Conservation (phyloP, 2,888 invertebrate species). For the Syritta pipiens region DNA sequence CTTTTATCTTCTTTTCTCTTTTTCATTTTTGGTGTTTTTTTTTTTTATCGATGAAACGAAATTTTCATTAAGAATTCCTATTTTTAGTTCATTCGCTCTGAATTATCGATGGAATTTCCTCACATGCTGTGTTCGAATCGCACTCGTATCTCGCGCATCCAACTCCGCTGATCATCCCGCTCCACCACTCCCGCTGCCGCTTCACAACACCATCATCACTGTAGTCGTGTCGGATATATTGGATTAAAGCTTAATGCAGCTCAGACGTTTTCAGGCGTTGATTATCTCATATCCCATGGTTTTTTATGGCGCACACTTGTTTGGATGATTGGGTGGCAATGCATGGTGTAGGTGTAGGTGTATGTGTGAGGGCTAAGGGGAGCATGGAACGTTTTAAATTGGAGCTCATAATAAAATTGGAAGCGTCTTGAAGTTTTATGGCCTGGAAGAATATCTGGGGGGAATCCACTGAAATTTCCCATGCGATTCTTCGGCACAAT, state of each 20-base stretch:
- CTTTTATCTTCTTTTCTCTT: slow-evolving; percentile 10
- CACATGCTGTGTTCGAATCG: slow-evolving; percentile 25
- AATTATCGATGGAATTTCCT: slow-evolving; percentile 56
- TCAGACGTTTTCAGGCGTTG: slow-evolving; percentile 52
- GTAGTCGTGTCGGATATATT: slow-evolving; percentile 21
- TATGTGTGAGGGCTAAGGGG: neutral
- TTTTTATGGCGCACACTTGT: slow-evolving; percentile 60
- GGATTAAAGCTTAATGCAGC: slow-evolving; percentile 60
- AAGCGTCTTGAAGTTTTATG: slow-evolving; percentile 55
- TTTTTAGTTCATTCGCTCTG: slow-evolving; percentile 48
- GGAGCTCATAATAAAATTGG: slow-evolving; percentile 51
- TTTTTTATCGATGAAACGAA: slow-evolving; percentile 47
- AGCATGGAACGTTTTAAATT: slow-evolving; percentile 35
- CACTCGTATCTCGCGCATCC: no score
- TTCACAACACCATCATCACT: no score
- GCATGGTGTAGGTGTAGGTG: neutral
- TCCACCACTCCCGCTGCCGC: neutral
- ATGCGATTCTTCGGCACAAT: slow-evolving; percentile 30
- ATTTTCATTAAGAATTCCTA: slow-evolving; percentile 56
- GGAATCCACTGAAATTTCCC: slow-evolving; percentile 18
- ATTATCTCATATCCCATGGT: slow-evolving; percentile 54
- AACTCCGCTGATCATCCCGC: no score
- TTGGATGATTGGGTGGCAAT: slow-evolving; percentile 24
- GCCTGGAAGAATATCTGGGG: slow-evolving; percentile 35
- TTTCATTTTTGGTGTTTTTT: no score